These are phyloP conservation scores for Leptinotarsa lineolata DNA, from an alignment of 1,140 invertebrate species.

Conservation along the genomic window DNA sequence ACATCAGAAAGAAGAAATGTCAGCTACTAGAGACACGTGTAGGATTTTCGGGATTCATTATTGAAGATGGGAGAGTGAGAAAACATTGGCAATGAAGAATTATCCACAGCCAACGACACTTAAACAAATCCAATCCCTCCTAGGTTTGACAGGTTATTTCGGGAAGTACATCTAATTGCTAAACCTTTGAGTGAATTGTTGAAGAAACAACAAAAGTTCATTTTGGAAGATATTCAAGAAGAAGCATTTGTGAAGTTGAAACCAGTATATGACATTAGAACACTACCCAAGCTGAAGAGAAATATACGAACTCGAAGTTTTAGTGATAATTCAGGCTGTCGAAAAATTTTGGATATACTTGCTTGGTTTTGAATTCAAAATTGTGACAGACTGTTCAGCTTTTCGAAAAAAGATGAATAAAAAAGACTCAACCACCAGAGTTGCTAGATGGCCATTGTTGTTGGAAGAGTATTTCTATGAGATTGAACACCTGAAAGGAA, in stretches of 20 bases:
- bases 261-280: slow-evolving; percentile 48
- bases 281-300: slow-evolving; percentile 41
- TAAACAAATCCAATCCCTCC: slow-evolving; percentile 44
- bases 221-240: slow-evolving; percentile 28
- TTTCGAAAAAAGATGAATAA: slow-evolving; percentile 47
- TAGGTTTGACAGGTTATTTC: slow-evolving; percentile 52
- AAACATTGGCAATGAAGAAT: slow-evolving; percentile 49
- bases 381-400: slow-evolving; percentile 55
- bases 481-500: slow-evolving; percentile 50
- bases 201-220: slow-evolving; percentile 33
- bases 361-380: slow-evolving; percentile 56
- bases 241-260: slow-evolving; percentile 39
- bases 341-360: slow-evolving; percentile 60
- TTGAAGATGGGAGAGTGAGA: slow-evolving; percentile 36
- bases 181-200: slow-evolving; percentile 43
- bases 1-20: slow-evolving; percentile 52
- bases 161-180: slow-evolving; percentile 47
- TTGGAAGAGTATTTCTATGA: slow-evolving; percentile 51
- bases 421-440: slow-evolving; percentile 43
- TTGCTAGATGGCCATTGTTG: slow-evolving; percentile 52
- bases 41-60: slow-evolving; percentile 31
- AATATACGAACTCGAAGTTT: slow-evolving; percentile 58
- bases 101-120: slow-evolving; percentile 47
- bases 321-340: slow-evolving; percentile 59
- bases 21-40: slow-evolving; percentile 31